A percentile compares a stretch with the other conserved stretches of the same genome.
Evolutionary conservation across 2,888 invertebrate genomes (phyloP).

Genomic region (Bunonema sp.): DNA sequence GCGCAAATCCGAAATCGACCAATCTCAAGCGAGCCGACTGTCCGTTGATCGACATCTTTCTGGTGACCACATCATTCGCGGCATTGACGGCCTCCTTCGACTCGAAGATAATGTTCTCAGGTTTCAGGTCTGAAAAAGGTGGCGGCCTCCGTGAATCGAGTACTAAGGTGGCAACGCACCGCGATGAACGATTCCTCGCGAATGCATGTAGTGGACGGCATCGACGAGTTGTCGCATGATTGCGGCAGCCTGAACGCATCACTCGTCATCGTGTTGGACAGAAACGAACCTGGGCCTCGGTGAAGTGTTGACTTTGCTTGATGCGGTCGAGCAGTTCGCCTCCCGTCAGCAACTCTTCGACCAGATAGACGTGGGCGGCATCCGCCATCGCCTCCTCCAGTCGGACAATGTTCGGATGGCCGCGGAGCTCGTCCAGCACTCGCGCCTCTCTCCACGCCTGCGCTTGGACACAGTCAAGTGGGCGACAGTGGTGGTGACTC

Average conservation of each 20-base stretch:
- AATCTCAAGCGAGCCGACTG: conserved; percentile 62
- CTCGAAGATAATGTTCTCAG: conserved; percentile 59
- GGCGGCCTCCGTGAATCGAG: conserved; percentile 44
- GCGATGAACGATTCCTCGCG: conserved; percentile 68
- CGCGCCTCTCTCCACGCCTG: conserved; percentile 60
- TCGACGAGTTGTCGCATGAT: conserved; percentile 65
- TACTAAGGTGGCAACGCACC: too few relatives aligned
- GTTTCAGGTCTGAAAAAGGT: too few relatives aligned
- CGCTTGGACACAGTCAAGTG: too few relatives aligned
- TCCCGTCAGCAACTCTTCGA: conserved; percentile 61
- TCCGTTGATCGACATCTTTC: too few relatives aligned
- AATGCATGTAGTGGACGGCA: conserved; percentile 72
- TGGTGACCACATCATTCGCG: too few relatives aligned
- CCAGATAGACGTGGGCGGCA: conserved; percentile 66
- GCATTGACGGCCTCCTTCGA: too few relatives aligned
- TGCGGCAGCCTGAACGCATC: conserved; percentile 63
- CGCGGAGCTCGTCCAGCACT: conserved; percentile 59
- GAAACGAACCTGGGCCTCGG: neutral
- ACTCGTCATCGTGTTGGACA: too few relatives aligned
- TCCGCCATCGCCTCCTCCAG: conserved; percentile 64
- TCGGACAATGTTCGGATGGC: conserved; percentile 68
- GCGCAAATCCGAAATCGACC: conserved; percentile 88
- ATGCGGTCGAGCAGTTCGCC: conserved; percentile 9
- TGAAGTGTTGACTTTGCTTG: too few relatives aligned
- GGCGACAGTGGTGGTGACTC: too few relatives aligned